These are phyloP conservation scores for Phortica variegata DNA, from an alignment of 1,140 invertebrate species.

Conservation along the genomic window DNA sequence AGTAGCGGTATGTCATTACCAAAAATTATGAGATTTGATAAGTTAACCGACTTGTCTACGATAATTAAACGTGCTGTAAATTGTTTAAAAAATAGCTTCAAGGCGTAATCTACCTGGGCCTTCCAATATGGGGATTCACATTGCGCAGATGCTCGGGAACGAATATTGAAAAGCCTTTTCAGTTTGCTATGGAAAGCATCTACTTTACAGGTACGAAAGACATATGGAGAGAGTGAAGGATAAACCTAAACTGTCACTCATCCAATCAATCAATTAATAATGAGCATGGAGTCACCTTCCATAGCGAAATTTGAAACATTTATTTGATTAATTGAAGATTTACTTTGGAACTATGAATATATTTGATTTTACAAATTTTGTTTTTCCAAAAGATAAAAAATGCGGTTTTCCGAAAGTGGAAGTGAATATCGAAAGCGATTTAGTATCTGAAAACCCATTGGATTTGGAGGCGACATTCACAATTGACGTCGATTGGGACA, in stretches of 20 bases:
- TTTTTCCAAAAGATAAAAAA: slow-evolving; percentile 11
- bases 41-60: too few relatives aligned
- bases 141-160: slow-evolving; percentile 18
- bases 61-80: background rate
- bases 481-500: slow-evolving; percentile 22
- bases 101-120: slow-evolving; percentile 33
- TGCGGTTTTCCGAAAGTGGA: slow-evolving; percentile 21
- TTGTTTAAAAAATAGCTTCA: slow-evolving; percentile 22
- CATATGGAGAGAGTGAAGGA: background rate
- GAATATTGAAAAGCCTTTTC: slow-evolving; percentile 34
- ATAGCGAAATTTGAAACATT: too few relatives aligned
- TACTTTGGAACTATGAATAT: background rate
- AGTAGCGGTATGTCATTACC: too few relatives aligned
- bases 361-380: background rate
- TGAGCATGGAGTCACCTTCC: too few relatives aligned
- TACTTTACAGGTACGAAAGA: slow-evolving; percentile 35
- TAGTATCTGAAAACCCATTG: too few relatives aligned
- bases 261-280: background rate
- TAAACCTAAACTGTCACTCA: background rate
- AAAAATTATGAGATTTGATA: slow-evolving; percentile 2
- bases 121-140: slow-evolving; percentile 44
- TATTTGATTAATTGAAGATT: too few relatives aligned
- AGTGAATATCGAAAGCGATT: too few relatives aligned
- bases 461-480: background rate
- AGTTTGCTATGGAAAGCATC: slow-evolving; percentile 40